These are phyloP conservation scores for Gymnogyps californianus DNA, from an alignment of 2,113 vertebrate species.

Conservation along the genomic window DNA sequence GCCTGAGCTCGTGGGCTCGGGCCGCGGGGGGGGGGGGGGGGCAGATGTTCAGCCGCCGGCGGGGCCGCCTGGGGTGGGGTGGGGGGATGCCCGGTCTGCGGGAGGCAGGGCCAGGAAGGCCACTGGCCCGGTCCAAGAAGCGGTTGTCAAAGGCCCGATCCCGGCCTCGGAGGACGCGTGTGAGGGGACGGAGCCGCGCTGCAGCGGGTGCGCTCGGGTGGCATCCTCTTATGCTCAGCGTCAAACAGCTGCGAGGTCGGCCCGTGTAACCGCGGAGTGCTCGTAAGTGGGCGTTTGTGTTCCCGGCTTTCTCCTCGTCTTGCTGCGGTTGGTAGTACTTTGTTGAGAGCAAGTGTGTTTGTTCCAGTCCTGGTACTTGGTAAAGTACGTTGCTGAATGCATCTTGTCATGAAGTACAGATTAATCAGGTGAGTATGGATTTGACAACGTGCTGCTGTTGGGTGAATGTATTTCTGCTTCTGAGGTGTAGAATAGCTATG, in stretches of 20 bases:
- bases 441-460: neutral
- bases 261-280: neutral
- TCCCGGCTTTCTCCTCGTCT: rapidly evolving
- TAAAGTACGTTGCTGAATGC: rapidly evolving
- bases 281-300: rapidly evolving
- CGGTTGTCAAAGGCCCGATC: rapidly evolving
- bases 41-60: neutral
- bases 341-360: neutral
- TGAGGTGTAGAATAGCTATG: neutral
- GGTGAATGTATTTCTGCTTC: rapidly evolving
- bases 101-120: neutral
- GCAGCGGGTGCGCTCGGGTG: neutral
- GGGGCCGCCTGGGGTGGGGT: neutral
- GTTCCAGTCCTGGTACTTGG: neutral
- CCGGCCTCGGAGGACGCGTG: neutral
- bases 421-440: neutral
- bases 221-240: neutral
- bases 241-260: too few species aligned
- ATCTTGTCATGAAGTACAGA: rapidly evolving
- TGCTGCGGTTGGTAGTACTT: rapidly evolving
- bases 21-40: neutral
- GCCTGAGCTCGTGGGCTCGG: too few species aligned
- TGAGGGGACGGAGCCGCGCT: neutral
- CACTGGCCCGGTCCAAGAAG: rapidly evolving
- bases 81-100: too few species aligned